Conservation (phyloP, 2,113 vertebrate genomes). For the Brevimyrus niger region DNA sequence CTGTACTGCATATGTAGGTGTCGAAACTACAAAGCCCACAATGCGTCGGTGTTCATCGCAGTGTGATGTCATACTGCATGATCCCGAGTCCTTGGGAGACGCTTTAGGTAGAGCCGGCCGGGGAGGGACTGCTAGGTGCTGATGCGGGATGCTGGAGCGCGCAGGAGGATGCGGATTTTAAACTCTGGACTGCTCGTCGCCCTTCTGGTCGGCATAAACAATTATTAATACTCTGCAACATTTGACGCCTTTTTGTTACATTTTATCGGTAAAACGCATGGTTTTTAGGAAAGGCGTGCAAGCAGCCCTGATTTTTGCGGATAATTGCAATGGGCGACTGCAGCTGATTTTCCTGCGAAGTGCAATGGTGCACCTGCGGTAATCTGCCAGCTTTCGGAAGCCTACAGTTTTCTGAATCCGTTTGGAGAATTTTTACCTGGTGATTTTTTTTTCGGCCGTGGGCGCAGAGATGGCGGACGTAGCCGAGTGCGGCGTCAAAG, state of each 20-base stretch:
- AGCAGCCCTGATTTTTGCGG: neutral
- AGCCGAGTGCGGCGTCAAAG: constrained; percentile 75
- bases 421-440: neutral
- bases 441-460: neutral
- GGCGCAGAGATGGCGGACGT: constrained; percentile 64
- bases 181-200: constrained; percentile 19
- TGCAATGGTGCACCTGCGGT: constrained; percentile 13
- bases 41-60: neutral
- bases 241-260: neutral
- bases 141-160: constrained; percentile 43
- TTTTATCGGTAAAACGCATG: neutral
- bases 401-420: constrained; percentile 1
- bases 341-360: constrained; percentile 15
- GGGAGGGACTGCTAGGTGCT: constrained; percentile 40
- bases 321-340: constrained; percentile 11
- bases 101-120: constrained; percentile 1
- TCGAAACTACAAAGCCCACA: constrained; percentile 41
- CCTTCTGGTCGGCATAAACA: neutral
- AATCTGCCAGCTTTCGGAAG: neutral
- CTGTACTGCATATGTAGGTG: neutral
- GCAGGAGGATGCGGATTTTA: constrained; percentile 40
- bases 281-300: neutral
- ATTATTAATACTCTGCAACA: neutral
- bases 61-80: constrained; percentile 35
- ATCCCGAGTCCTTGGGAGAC: constrained; percentile 28